A percentile compares a stretch with the other conserved stretches of the same genome.
phyloP scores from a whole-genome alignment of 2,888 invertebrate genomes.

The Cyrtodaria siliqua region DNA sequence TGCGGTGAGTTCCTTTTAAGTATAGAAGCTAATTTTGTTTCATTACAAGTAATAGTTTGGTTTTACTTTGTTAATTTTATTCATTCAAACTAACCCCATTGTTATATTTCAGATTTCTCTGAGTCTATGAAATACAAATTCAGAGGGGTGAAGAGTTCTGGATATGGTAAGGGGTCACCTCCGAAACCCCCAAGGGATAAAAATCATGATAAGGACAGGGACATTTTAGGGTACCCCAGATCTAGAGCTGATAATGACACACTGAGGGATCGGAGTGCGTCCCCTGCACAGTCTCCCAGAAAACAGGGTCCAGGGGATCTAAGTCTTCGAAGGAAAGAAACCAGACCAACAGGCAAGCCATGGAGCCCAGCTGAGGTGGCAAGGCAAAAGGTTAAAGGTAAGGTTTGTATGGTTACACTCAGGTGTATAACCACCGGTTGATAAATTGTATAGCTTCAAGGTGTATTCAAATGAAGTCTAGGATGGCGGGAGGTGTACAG shows the following conservation, averaged over 20 bases:
- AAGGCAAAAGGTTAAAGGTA: slow-evolving; percentile 71
- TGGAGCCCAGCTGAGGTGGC: slow-evolving; percentile 73
- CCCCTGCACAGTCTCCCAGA: slow-evolving; percentile 38
- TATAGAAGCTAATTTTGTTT: too few relatives aligned
- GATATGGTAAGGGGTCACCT: slow-evolving; percentile 74
- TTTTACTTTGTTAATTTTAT: too few relatives aligned
- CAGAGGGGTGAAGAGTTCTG: slow-evolving; percentile 77
- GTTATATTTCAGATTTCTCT: slow-evolving; percentile 39
- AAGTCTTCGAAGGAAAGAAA: slow-evolving; percentile 21
- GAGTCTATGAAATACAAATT: slow-evolving; percentile 68
- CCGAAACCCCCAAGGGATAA: slow-evolving; percentile 52
- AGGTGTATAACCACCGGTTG: too few relatives aligned
- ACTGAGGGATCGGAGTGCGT: slow-evolving; percentile 8
- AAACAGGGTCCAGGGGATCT: slow-evolving; percentile 1
- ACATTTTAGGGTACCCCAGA: slow-evolving; percentile 44
- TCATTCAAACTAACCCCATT: too few relatives aligned
- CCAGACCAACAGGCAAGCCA: slow-evolving; percentile 31
- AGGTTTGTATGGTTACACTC: too few relatives aligned
- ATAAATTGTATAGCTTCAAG: too few relatives aligned
- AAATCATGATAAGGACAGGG: slow-evolving; percentile 36
- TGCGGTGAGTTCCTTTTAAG: too few relatives aligned
- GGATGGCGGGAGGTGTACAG: too few relatives aligned
- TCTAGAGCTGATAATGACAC: slow-evolving; percentile 1
- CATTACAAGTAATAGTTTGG: too few relatives aligned
- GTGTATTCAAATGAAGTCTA: too few relatives aligned